Evolutionary conservation across 1,140 invertebrate genomes (phyloP), one percentile per base, ranked within the genome.

Genomic region (Cydia fagiglandana): DNA sequence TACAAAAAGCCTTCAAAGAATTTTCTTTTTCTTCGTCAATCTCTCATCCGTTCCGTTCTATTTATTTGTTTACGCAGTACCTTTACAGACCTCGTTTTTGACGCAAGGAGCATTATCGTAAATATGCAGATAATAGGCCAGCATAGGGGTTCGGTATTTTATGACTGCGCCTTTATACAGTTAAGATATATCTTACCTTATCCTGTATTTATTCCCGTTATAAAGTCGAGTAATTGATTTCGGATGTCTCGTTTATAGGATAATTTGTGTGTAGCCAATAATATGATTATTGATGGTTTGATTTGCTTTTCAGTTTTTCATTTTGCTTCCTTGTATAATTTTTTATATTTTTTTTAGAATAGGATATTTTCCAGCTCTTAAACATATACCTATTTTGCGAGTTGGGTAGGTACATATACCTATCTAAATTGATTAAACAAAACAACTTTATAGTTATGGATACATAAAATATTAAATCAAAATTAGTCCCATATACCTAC

Each of bases 71-170:
- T 66, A 66, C 64, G 64, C 24, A 38, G 15, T 38, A 34, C 30
- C 64, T 66, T 66, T n/a, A 66, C 64, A 66, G 12, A 34, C 13
- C 64, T 34, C 64, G 15, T n/a, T 66, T 66, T 66, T 66, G 64
- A 66, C 64, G 64, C 64, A 66, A 38, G 38, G 17, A 66, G 30
- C 64, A 66, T 66, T 34, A 66, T 66, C 64, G 64, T 66, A 66
- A 66, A 66, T 66, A 66, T 66, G 64, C 28, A 34, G 30, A 66
- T 66, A 66, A 66, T 66, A 66, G 64, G 64, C 24, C 64, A 66
- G 28, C 64, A 66, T 38, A 66, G 64, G 64, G 64, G 64, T 15
- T 30, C 28, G 9, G 28, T 66, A 34, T 24, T 66, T 66, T 66
- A 66, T 38, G 64, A 38, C 64, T 34, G 30, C 12, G 64, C 64